phyloP scores from a whole-genome alignment of 2,113 vertebrate genomes.

The Nothocercus julius region DNA sequence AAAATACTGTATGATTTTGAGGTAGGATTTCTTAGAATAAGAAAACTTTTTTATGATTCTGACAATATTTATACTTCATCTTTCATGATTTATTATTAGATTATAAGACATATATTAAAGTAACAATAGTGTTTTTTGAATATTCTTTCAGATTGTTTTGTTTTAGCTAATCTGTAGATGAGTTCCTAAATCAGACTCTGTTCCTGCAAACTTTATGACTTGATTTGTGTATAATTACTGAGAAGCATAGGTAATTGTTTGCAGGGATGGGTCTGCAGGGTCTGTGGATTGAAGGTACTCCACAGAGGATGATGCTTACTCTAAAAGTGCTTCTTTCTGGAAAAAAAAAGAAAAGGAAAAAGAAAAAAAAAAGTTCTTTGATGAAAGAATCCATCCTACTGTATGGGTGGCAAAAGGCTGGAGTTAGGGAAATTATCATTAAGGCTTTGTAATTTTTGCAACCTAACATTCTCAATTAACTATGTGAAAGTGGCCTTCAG shows the following conservation, averaged over 20 bases:
- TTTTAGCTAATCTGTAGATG: constrained; percentile 13
- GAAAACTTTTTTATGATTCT: constrained; percentile 69
- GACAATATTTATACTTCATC: constrained; percentile 73
- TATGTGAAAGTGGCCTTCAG: constrained; percentile 78
- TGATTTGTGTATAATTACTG: not conserved
- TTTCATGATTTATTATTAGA: constrained; percentile 69
- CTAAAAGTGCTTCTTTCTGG: constrained; percentile 43
- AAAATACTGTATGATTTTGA: constrained; percentile 55
- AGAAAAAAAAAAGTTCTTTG: not conserved
- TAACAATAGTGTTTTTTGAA: constrained; percentile 57
- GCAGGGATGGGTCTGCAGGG: not conserved
- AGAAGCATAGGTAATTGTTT: not conserved
- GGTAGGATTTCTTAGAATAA: constrained; percentile 69
- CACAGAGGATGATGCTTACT: not conserved
- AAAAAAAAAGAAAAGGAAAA: not conserved
- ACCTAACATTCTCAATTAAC: constrained; percentile 49
- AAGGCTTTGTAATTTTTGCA: constrained; percentile 61
- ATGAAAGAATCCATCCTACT: not conserved
- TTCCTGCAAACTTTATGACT: not conserved
- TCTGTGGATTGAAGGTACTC: constrained; percentile 14
- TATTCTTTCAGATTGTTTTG: constrained; percentile 36
- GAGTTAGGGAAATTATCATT: not conserved
- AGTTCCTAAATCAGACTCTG: constrained; percentile 9
- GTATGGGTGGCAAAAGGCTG: not conserved
- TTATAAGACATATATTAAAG: constrained; percentile 65